Evolutionary conservation across 2,113 vertebrate species (phyloP), one percentile per base, ranked within the genome.

Genomic region (Sakesphorus luctuosus): DNA sequence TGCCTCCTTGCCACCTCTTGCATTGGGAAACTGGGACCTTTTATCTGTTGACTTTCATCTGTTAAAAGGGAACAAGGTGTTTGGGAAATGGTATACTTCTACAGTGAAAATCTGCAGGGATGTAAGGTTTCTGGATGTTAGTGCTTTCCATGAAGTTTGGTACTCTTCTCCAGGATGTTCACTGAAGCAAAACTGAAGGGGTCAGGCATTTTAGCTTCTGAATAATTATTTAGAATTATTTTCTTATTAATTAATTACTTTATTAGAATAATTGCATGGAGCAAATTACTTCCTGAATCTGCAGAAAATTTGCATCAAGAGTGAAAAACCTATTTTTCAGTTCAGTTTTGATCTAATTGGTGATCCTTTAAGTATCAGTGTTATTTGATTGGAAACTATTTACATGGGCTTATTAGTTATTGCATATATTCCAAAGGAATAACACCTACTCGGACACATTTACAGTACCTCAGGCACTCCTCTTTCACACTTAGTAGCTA

Each of bases 11-110:
- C 76, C 44, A 87, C 56, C 85, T 82, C 62, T 29, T 58, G 50
- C 50, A 31, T 59, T 7, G 13, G 84, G 75, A 90, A 95, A 43
- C 53, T 73, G 59, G 80, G 94, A 55, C 52, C 65, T 81, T 82
- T 50, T 28, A 56, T 69, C 68, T 81, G 17, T 38, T 94, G 78
- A 40, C 53, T 96, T 97, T 53, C 87, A n/a, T 85, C 76, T 90
- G 49, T 84, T 81, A 29, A 78, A 78, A 72, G 87, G 56, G 77
- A 94, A 44, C 16, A 33, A 29, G 55, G 44, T 75, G 5, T 68
- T 75, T 89, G 47, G 90, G 67, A 86, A 93, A 68, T 10, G 65
- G 15, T 47, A 55, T 78, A 61, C 44, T 85, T 59, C 66, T 62
- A 33, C 68, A 79, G 25, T 56, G 72, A 88, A 87, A 87, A 81